Evolutionary conservation across 1,140 invertebrate genomes (phyloP).

Genomic region (Heliconius congener): DNA sequence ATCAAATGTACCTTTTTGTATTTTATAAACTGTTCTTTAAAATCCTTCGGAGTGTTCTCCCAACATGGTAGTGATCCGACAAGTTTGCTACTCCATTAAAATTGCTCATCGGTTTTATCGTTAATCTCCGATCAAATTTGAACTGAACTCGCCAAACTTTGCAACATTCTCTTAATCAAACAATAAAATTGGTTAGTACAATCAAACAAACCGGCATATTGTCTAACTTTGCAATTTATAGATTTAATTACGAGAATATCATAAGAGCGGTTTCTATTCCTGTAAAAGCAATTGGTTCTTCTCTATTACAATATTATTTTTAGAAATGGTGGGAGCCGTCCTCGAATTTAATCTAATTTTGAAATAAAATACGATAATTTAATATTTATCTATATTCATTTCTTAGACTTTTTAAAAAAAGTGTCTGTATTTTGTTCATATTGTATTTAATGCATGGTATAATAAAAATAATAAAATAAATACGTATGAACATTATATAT

Average conservation of each 20-base stretch:
- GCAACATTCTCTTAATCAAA: slow-evolving; percentile 13
- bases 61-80: slow-evolving; percentile 12
- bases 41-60: slow-evolving; percentile 1
- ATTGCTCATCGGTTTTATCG: slow-evolving; percentile 18
- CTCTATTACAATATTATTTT: no score
- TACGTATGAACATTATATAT: slow-evolving; percentile 78
- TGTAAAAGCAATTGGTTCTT: not conserved
- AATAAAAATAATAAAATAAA: no score
- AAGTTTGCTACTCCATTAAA: slow-evolving; percentile 35
- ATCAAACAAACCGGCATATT: slow-evolving; percentile 15
- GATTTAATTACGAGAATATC: slow-evolving; percentile 13
- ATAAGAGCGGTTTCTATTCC: not conserved
- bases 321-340: no score
- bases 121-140: slow-evolving; percentile 27
- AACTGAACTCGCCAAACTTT: slow-evolving; percentile 26
- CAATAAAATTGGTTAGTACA: slow-evolving; percentile 22
- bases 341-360: not conserved
- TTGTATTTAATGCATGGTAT: no score
- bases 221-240: slow-evolving; percentile 21
- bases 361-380: no score
- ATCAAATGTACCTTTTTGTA: no score
- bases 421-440: no score
- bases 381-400: no score
- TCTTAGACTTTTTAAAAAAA: no score
- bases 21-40: slow-evolving; percentile 14